Conservation (phyloP, 2,888 invertebrate genomes). For the Exocentrus adspersus region DNA sequence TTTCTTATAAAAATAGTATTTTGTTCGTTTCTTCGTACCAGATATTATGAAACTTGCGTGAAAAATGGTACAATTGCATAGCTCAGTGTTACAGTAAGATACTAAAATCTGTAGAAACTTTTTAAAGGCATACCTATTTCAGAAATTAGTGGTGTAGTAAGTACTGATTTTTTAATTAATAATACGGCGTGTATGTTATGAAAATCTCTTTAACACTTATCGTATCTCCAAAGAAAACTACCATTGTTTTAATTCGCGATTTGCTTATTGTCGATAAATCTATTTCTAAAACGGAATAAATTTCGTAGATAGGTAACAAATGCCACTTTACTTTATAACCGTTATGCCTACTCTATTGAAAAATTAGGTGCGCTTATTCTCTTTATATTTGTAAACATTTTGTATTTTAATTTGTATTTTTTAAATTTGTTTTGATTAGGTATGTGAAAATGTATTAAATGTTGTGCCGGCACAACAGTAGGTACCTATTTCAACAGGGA, state of each 20-base stretch:
- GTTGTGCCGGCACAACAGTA: slow-evolving; percentile 7
- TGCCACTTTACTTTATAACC: too few relatives aligned
- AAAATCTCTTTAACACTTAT: not conserved
- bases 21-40: slow-evolving; percentile 23
- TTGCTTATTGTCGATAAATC: slow-evolving; percentile 20
- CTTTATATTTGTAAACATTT: not conserved
- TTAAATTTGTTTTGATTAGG: slow-evolving; percentile 19
- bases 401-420: slow-evolving; percentile 5
- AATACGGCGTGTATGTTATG: not conserved
- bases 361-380: slow-evolving; percentile 16
- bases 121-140: too few relatives aligned
- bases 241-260: slow-evolving; percentile 4
- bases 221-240: not conserved
- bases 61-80: too few relatives aligned
- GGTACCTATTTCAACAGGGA: not conserved
- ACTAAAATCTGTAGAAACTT: too few relatives aligned
- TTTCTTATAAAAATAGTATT: slow-evolving; percentile 36
- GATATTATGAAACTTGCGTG: too few relatives aligned
- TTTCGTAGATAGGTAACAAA: too few relatives aligned
- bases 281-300: slow-evolving; percentile 10
- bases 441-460: slow-evolving; percentile 20
- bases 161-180: too few relatives aligned
- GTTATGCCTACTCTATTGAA: too few relatives aligned
- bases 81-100: too few relatives aligned
- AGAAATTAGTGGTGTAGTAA: too few relatives aligned